phyloP scores from a whole-genome alignment of 2,797 vertebrate species.

The Chanos chanos region DNA sequence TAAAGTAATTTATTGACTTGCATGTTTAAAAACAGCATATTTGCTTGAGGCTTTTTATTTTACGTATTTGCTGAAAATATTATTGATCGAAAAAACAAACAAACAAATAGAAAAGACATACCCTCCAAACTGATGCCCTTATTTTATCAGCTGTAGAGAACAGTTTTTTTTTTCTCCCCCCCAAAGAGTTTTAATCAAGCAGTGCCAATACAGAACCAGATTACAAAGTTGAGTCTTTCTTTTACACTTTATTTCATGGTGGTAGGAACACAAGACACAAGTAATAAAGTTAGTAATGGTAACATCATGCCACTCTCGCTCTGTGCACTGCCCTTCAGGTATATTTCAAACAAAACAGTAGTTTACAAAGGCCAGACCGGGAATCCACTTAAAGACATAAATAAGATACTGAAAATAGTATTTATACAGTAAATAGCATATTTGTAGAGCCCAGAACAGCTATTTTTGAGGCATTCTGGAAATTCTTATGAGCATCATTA shows the following conservation, averaged over 20 bases:
- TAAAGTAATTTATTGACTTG: slow-evolving; percentile 33
- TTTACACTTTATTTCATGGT: slow-evolving; percentile 93
- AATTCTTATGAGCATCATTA: slow-evolving; percentile 67
- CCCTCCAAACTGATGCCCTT: no score
- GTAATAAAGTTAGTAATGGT: slow-evolving; percentile 92
- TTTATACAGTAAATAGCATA: slow-evolving; percentile 69
- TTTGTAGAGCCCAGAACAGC: slow-evolving; percentile 56
- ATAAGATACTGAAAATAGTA: slow-evolving; percentile 76
- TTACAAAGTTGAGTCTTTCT: slow-evolving; percentile 58
- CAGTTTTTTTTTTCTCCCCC: no score
- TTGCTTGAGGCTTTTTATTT: no score
- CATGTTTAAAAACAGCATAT: slow-evolving; percentile 26
- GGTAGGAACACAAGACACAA: slow-evolving; percentile 89
- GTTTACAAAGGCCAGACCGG: slow-evolving; percentile 77
- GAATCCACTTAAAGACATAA: slow-evolving; percentile 79
- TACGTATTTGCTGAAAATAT: no score
- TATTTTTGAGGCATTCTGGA: slow-evolving; percentile 52
- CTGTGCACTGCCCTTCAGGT: slow-evolving; percentile 71
- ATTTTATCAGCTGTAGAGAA: no score
- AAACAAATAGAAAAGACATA: no score
- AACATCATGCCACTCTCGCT: slow-evolving; percentile 84
- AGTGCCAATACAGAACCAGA: slow-evolving; percentile 27
- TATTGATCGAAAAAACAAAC: no score
- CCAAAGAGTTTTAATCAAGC: slow-evolving; percentile 16
- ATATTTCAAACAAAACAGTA: slow-evolving; percentile 77